Conservation (phyloP, 2,888 invertebrate species). For the Stenolophus ochropezus region DNA sequence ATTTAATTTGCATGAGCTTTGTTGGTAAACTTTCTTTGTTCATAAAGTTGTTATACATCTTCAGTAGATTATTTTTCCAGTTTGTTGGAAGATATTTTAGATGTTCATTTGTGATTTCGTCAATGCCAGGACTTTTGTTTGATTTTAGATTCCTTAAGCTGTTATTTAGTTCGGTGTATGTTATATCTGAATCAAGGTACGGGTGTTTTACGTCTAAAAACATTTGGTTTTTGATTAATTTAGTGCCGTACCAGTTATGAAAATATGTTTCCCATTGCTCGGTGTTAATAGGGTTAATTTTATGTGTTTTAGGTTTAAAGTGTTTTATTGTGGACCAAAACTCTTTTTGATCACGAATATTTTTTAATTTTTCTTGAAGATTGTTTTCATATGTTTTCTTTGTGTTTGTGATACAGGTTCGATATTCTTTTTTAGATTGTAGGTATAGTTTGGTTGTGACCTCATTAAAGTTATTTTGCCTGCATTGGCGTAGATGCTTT, state of each 20-base stretch:
- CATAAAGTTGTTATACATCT: background rate
- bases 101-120: background rate
- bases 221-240: background rate
- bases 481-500: background rate
- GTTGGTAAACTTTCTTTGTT: background rate
- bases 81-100: background rate
- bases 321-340: too few species aligned
- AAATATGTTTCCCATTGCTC: background rate
- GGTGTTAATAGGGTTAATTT: background rate
- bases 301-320: background rate
- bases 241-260: background rate
- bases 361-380: too few species aligned
- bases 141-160: background rate
- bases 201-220: background rate
- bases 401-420: background rate
- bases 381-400: too few species aligned
- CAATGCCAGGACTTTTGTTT: background rate
- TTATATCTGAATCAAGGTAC: background rate
- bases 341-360: too few species aligned
- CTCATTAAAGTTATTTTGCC: background rate
- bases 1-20: background rate
- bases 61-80: background rate
- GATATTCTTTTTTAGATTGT: background rate
- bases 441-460: background rate
- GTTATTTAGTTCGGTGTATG: background rate